These are phyloP conservation scores for Epistrophella euchroma DNA, from an alignment of 2,888 invertebrate genomes.

Conservation along the genomic window DNA sequence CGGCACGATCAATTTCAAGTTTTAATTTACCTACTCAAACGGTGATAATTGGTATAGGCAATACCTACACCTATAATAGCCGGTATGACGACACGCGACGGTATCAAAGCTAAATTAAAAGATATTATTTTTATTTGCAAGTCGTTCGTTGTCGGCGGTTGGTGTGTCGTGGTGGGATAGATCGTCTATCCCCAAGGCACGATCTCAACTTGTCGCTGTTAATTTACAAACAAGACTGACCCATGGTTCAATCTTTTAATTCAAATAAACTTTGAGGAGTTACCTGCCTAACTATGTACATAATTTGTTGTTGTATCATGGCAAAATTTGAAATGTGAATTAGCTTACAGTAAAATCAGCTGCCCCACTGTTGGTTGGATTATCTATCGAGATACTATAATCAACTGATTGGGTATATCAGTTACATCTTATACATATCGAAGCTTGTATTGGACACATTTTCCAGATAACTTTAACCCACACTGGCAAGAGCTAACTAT, in stretches of 20 bases:
- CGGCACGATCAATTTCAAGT: constrained; percentile 2
- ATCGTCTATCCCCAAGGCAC: constrained; percentile 47
- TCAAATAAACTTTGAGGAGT: constrained; percentile 5
- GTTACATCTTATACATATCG: constrained; percentile 1
- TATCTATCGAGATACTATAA: constrained; percentile 22
- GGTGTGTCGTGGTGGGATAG: background rate
- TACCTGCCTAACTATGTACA: background rate
- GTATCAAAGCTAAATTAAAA: background rate
- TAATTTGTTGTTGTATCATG: background rate
- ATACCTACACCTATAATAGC: background rate
- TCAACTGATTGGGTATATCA: constrained; percentile 9
- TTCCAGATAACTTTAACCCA: background rate
- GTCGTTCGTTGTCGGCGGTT: background rate
- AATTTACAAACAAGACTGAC: constrained; percentile 53
- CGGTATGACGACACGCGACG: background rate
- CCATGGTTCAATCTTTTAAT: constrained; percentile 32
- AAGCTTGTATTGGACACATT: background rate
- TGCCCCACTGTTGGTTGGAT: constrained; percentile 3
- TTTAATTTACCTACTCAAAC: constrained; percentile 22
- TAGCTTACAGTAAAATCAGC: background rate
- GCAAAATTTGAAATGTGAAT: background rate
- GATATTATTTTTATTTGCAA: background rate
- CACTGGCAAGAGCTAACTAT: background rate
- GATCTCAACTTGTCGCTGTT: constrained; percentile 50
- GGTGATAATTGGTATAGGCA: constrained; percentile 44